A percentile compares a stretch with the other conserved stretches of the same genome.
phyloP scores from a whole-genome alignment of 35 echinoderm and acorn worm species.

The Ophiothrix spiculata region DNA sequence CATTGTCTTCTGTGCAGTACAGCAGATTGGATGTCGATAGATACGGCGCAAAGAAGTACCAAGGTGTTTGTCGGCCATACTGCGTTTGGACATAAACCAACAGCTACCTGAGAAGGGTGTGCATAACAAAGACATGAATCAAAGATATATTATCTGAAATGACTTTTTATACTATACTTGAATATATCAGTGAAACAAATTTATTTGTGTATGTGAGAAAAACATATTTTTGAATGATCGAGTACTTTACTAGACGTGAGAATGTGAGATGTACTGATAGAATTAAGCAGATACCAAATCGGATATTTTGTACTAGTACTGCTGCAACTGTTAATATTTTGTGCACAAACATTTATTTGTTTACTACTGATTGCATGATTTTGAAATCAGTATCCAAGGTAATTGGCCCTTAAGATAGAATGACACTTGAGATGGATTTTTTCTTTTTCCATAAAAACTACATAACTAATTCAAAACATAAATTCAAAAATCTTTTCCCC shows the following conservation, averaged over 20 bases:
- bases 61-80: background rate
- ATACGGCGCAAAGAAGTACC: no score
- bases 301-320: background rate
- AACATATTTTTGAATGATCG: background rate
- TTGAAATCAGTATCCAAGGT: no score
- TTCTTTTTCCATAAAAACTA: no score
- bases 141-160: constrained; percentile 7
- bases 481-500: no score
- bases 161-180: background rate
- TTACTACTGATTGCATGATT: no score
- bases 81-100: background rate
- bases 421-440: no score
- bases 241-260: background rate
- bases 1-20: background rate
- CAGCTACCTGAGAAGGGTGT: background rate
- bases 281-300: background rate
- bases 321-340: background rate
- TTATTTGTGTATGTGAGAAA: constrained; percentile 2
- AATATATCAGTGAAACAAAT: background rate
- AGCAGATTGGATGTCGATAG: no score
- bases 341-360: background rate
- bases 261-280: background rate
- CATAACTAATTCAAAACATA: no score
- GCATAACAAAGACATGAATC: background rate
- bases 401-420: no score